Conservation (phyloP, 2,113 vertebrate species). For the Gambusia holbrooki region DNA sequence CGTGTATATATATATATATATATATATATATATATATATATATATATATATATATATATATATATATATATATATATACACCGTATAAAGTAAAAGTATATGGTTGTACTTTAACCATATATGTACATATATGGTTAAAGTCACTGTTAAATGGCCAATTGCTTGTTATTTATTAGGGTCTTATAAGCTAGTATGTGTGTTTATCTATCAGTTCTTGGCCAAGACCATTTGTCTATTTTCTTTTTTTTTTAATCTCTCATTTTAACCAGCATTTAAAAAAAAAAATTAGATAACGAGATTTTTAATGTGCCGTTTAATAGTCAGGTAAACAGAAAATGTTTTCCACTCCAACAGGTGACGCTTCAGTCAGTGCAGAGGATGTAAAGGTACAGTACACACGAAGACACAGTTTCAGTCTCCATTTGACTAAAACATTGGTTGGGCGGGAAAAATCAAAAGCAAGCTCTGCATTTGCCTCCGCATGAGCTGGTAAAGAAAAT, state of each 20-base stretch:
- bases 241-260: neutral
- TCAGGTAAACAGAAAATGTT: neutral
- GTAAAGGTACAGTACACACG: conserved; percentile 40
- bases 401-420: neutral
- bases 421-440: neutral
- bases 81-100: too few relatives aligned
- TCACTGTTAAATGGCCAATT: too few relatives aligned
- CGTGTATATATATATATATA: neutral
- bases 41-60: too few relatives aligned
- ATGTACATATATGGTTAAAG: too few relatives aligned
- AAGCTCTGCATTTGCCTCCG: neutral
- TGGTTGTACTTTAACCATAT: too few relatives aligned
- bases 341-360: conserved; percentile 55
- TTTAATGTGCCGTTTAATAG: neutral
- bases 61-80: too few relatives aligned
- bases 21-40: too few relatives aligned
- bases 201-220: too few relatives aligned
- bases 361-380: conserved; percentile 63
- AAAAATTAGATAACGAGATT: neutral
- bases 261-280: neutral
- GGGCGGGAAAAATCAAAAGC: neutral
- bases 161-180: too few relatives aligned
- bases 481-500: neutral
- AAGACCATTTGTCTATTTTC: too few relatives aligned
- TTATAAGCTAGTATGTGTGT: too few relatives aligned